These are phyloP conservation scores for Ambastaia sidthimunki DNA, from an alignment of 2,797 vertebrate species.

Conservation along the genomic window DNA sequence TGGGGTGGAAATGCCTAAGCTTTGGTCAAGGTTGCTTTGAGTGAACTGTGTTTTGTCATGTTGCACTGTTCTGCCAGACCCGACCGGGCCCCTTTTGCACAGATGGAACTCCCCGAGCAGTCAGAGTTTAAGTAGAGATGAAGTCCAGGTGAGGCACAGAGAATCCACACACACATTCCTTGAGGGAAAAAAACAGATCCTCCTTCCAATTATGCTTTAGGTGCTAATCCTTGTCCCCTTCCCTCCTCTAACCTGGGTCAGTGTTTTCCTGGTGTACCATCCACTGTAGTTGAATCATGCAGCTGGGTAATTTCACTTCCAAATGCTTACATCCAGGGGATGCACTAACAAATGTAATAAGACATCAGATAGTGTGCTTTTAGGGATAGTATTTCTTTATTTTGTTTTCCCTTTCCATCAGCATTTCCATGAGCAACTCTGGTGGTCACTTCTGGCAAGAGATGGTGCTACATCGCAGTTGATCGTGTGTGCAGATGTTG, in stretches of 20 bases:
- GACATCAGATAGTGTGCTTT: constrained; percentile 27
- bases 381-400: constrained; percentile 30
- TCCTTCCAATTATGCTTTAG: constrained; percentile 36
- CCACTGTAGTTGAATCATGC: constrained; percentile 4
- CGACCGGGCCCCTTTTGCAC: constrained; percentile 60
- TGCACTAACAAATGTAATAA: constrained; percentile 48
- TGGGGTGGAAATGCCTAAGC: constrained; percentile 32
- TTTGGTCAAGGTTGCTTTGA: constrained; percentile 38
- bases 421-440: not conserved
- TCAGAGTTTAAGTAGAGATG: constrained; percentile 67
- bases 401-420: not conserved
- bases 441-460: constrained; percentile 35
- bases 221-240: constrained; percentile 35
- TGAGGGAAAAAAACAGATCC: constrained; percentile 26
- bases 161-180: constrained; percentile 52
- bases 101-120: constrained; percentile 66
- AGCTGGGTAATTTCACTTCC: constrained; percentile 34
- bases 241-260: constrained; percentile 32
- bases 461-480: constrained; percentile 15
- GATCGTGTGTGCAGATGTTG: constrained; percentile 21
- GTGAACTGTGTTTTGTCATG: constrained; percentile 65
- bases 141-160: constrained; percentile 66
- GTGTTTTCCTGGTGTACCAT: constrained; percentile 39
- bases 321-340: constrained; percentile 26
- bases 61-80: constrained; percentile 66